A percentile compares a stretch with the other conserved stretches of the same genome.
These are phyloP conservation scores for Sinosuthora webbiana DNA, from an alignment of 2,113 vertebrate genomes.

Conservation along the genomic window DNA sequence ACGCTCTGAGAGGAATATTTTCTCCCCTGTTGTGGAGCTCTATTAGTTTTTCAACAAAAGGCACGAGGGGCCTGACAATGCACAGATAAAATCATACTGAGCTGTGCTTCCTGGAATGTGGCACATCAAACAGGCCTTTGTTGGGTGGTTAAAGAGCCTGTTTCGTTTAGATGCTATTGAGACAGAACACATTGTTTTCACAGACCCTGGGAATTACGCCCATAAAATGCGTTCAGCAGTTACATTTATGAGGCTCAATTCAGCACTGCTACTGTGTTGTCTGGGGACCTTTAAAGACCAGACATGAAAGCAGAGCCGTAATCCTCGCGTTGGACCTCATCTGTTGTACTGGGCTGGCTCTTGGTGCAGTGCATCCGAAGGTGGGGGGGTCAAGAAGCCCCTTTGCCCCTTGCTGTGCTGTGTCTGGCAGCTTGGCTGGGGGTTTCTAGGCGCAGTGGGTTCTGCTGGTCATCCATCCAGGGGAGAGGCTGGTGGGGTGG, in stretches of 20 bases:
- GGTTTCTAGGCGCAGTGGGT: neutral
- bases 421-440: neutral
- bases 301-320: neutral
- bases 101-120: conserved; percentile 52
- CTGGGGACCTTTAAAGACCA: conserved; percentile 22
- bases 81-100: conserved; percentile 51
- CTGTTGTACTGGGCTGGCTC: neutral
- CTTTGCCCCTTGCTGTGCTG: neutral
- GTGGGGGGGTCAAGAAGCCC: neutral
- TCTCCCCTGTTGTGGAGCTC: neutral
- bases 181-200: conserved; percentile 51
- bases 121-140: conserved; percentile 36
- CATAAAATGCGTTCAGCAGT: neutral
- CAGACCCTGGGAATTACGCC: conserved; percentile 37
- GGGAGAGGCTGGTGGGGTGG: neutral
- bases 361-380: fast-evolving
- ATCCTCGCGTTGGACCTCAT: neutral
- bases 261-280: neutral
- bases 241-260: conserved; percentile 11
- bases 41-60: conserved; percentile 28
- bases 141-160: neutral
- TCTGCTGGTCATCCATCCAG: neutral
- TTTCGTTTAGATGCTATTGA: conserved; percentile 20
- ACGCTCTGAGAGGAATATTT: neutral
- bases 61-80: neutral